A percentile compares a stretch with the other conserved stretches of the same genome.
These are phyloP conservation scores for Hoplias malabaricus DNA, from an alignment of 2,113 vertebrate species.

Conservation along the genomic window DNA sequence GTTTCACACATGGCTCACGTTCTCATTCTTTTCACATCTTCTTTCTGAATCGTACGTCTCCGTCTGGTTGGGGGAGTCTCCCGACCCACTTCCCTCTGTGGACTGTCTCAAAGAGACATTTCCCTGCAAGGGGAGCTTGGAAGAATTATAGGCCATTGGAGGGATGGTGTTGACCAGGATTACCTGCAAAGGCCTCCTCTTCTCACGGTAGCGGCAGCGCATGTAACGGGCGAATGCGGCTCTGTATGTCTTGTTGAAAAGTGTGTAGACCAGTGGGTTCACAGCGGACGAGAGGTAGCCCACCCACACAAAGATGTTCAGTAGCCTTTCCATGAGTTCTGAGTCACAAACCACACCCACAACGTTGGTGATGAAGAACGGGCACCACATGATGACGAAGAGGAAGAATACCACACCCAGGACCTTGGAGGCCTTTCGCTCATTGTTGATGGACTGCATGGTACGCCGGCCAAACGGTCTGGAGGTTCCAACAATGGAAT, in stretches of 20 bases:
- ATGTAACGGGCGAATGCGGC: slow-evolving; percentile 90
- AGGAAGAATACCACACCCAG: slow-evolving; percentile 96
- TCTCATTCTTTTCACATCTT: slow-evolving; percentile 62
- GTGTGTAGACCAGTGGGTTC: slow-evolving; percentile 91
- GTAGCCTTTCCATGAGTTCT: slow-evolving; percentile 77
- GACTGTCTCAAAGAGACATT: slow-evolving; percentile 72
- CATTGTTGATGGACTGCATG: slow-evolving; percentile 94
- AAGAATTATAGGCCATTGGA: slow-evolving; percentile 84
- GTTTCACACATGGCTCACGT: slow-evolving; percentile 80
- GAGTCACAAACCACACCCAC: slow-evolving; percentile 86
- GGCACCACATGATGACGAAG: slow-evolving; percentile 98
- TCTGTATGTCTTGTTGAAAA: slow-evolving; percentile 94
- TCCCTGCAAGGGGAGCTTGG: slow-evolving; percentile 76
- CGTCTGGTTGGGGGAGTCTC: slow-evolving; percentile 62
- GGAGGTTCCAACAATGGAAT: slow-evolving; percentile 47
- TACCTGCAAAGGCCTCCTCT: slow-evolving; percentile 87
- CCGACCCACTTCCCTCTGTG: slow-evolving; percentile 63
- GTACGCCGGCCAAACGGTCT: slow-evolving; percentile 79
- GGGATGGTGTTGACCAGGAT: slow-evolving; percentile 95
- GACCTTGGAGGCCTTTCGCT: slow-evolving; percentile 96
- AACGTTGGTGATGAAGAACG: slow-evolving; percentile 96
- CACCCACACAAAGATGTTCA: slow-evolving; percentile 96
- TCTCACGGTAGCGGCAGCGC: slow-evolving; percentile 85
- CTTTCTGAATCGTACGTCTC: slow-evolving; percentile 58
- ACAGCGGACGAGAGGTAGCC: slow-evolving; percentile 94